Percentiles rank a stretch among this genome's conserved stretches.
These are phyloP conservation scores for Porphyrio hochstetteri DNA, from an alignment of 2,113 vertebrate species.

Conservation along the genomic window DNA sequence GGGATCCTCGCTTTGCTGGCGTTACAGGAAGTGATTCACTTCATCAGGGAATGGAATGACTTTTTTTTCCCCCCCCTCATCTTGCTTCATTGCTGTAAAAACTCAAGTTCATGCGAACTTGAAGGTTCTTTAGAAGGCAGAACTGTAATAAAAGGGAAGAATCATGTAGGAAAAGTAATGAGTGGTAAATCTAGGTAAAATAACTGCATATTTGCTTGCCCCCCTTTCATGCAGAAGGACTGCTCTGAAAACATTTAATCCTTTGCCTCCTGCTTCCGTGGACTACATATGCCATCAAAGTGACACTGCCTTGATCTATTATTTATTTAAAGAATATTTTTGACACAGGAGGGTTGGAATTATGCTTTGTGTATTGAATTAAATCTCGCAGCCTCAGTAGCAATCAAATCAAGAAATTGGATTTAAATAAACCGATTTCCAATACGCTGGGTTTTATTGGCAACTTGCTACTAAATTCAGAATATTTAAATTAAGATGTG, in stretches of 20 bases:
- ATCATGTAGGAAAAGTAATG: neutral
- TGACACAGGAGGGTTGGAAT: conserved; percentile 44
- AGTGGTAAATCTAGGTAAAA: conserved; percentile 2
- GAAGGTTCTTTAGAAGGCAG: conserved; percentile 19
- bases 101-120: neutral
- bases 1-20: neutral
- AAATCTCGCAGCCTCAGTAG: conserved; percentile 40
- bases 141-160: neutral
- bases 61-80: neutral
- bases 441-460: conserved; percentile 14
- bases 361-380: conserved; percentile 67
- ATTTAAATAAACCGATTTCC: conserved; percentile 58
- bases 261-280: neutral
- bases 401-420: conserved; percentile 42
- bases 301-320: conserved; percentile 65
- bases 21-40: neutral
- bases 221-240: neutral
- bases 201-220: neutral
- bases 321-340: conserved; percentile 64
- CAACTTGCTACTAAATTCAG: conserved; percentile 42
- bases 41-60: neutral
- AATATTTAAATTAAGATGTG: conserved; percentile 42
- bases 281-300: neutral
- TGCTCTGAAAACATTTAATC: conserved; percentile 9
- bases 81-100: neutral